Conservation (phyloP, 2,113 vertebrate genomes). For the human (Homo sapiens) region GRCh38 chr15:79066001-79066500, state of each 20-base stretch:
- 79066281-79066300: neutral
- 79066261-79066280: neutral
- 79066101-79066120: neutral
- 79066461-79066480: neutral
- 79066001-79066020: conserved; percentile 81
- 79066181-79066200: neutral
- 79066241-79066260: neutral
- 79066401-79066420: neutral
- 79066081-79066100: neutral
- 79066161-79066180: rapidly evolving
- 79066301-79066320: neutral
- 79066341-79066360: rapidly evolving
- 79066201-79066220: neutral
- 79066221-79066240: neutral
- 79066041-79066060: conserved; percentile 62
- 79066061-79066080: neutral
- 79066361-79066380: neutral
- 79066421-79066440: neutral
- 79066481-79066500: neutral
- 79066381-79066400: neutral
- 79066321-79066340: neutral
- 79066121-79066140: neutral
- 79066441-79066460: neutral
- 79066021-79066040: conserved; percentile 71
- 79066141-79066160: neutral